Conservation (phyloP, 1,140 invertebrate species). For the Drosophila serrata region DNA sequence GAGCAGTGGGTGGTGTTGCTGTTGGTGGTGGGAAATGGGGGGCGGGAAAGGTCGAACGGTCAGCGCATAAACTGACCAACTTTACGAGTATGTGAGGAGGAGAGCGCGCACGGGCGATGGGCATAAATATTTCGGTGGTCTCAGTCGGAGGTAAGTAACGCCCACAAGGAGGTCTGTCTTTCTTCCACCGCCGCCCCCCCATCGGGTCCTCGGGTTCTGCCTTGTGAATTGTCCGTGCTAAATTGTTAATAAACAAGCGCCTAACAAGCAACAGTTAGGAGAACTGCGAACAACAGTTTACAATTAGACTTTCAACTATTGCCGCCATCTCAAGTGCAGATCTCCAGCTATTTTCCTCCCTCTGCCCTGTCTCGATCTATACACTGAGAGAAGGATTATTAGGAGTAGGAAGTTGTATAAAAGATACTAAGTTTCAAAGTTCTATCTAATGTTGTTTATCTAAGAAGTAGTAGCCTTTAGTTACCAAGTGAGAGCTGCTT, state of each 20-base stretch:
- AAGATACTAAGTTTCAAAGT: too few relatives aligned
- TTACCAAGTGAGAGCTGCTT: not conserved
- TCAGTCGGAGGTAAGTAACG: conserved; percentile 59
- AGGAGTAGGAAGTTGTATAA: too few relatives aligned
- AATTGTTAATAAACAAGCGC: conserved; percentile 82
- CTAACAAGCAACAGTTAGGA: conserved; percentile 79
- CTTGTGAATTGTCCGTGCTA: conserved; percentile 66
- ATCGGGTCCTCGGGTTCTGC: conserved; percentile 18
- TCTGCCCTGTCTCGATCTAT: not conserved
- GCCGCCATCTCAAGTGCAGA: conserved; percentile 52
- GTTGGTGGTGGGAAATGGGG: conserved; percentile 11
- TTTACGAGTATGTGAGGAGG: conserved; percentile 72
- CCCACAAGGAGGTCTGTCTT: conserved; percentile 45
- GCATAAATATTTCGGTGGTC: conserved; percentile 71
- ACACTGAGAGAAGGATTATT: not conserved
- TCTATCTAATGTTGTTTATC: not conserved
- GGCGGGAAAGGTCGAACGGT: conserved; percentile 71
- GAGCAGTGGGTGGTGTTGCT: conserved; percentile 19
- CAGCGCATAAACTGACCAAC: conserved; percentile 68
- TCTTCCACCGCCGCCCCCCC: not conserved
- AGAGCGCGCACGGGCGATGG: conserved; percentile 47
- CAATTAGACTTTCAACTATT: conserved; percentile 81
- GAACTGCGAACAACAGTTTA: conserved; percentile 77
- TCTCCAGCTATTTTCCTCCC: conserved; percentile 25
- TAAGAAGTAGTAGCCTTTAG: too few relatives aligned